Base-by-base conservation (phyloP, 2,888 invertebrate species). In the Belgica antarctica region DNA sequence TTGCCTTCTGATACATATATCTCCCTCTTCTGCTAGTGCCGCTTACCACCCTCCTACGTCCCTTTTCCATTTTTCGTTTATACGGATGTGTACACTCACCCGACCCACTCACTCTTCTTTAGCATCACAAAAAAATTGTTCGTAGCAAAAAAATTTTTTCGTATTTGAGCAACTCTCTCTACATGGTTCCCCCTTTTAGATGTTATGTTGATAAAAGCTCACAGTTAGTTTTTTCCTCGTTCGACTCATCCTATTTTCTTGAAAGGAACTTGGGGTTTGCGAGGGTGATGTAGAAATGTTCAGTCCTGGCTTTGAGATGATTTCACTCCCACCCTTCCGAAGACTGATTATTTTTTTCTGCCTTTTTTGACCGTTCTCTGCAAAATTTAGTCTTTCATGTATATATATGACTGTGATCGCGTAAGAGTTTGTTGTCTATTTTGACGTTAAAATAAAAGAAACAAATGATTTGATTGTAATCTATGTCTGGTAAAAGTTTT, bases 1-100 rank as follows among this genome's bases (percentile, higher is more conserved):
- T n/a, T 68, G 68, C 68, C 68, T 68, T 68, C 47, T 68, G 68
- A 57, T 52, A 68, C 46, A 63, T 68, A 68, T 57, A 57, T 68
- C 57, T 34, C 47, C 57, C 68, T 57, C 41, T 65, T 65, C 41
- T 34, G 3, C 41, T 62, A 22, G 12, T 31, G 1, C 68, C 68
- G 25, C 12, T 46, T 22, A 68, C 47, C 57, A 34, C 57, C 31
- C 46, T 57, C 68, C 62, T 34, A 19, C 62, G 17, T 19, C 62
- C 19, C 34, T 34, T 41, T 41, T 52, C 31, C 31, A 17, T 17
- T 66, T 52, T 68, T 68, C 57, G 57, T 57, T 66, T 66, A 31
- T 68, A 57, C 68, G 57, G 52, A 66, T 66, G 66, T 66, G 52
- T 62, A 36, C 28, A 66, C 65, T 66, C 63, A 63, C 57, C 57